These are phyloP conservation scores for Congeria kusceri DNA, from an alignment of 2,888 invertebrate species.

Conservation along the genomic window DNA sequence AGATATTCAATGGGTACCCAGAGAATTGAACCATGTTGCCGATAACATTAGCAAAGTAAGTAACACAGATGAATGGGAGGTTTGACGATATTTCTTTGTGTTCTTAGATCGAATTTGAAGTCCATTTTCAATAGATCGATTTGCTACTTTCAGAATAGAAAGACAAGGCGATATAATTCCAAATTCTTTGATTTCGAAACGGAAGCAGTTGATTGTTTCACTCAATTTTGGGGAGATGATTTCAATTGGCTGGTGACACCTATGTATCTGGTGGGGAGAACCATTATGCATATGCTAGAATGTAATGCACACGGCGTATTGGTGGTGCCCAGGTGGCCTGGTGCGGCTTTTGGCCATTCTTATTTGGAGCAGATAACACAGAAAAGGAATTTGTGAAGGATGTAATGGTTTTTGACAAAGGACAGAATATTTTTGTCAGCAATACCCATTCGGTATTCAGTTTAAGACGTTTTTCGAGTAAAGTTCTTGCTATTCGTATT, in stretches of 20 bases:
- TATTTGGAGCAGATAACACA: not conserved
- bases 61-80: too few relatives aligned
- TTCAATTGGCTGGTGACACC: conserved; percentile 11
- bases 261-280: not conserved
- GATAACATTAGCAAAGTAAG: too few relatives aligned
- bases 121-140: too few relatives aligned
- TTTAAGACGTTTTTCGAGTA: conserved; percentile 9
- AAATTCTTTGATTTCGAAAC: conserved; percentile 15
- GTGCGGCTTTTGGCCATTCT: conserved; percentile 5
- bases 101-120: too few relatives aligned
- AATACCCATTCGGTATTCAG: not conserved
- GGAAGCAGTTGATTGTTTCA: conserved; percentile 3
- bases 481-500: conserved; percentile 8
- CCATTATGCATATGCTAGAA: conserved; percentile 1
- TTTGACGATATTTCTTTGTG: too few relatives aligned
- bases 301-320: conserved; percentile 1
- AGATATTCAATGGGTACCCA: not conserved
- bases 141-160: not conserved
- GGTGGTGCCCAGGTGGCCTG: conserved; percentile 6
- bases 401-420: not conserved
- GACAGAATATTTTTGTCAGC: conserved; percentile 1
- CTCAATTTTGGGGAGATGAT: not conserved
- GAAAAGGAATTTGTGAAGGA: not conserved
- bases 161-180: conserved; percentile 2
- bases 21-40: too few relatives aligned